Evolutionary conservation across 1,140 invertebrate species (phyloP).

Genomic region (Steinernema khuongi): DNA sequence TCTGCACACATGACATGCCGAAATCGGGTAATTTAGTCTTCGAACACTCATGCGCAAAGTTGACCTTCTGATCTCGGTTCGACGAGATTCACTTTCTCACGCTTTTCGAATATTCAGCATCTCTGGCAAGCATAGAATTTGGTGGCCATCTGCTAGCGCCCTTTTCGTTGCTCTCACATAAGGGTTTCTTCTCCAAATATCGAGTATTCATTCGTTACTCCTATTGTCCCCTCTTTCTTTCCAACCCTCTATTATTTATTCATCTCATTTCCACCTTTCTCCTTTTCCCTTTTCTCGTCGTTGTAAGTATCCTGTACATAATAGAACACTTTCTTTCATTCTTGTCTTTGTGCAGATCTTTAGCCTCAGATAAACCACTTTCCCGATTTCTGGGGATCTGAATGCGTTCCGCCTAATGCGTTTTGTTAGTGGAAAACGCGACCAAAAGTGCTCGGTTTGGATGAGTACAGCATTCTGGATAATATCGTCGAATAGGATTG

Average conservation of each 20-base stretch:
- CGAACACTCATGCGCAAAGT: neutral
- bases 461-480: too few relatives aligned
- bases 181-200: constrained; percentile 1
- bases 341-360: neutral
- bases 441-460: too few relatives aligned
- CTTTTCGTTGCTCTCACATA: constrained; percentile 4
- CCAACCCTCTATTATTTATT: neutral
- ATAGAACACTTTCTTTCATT: neutral
- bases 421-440: too few relatives aligned
- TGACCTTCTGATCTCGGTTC: neutral
- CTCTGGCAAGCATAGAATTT: neutral
- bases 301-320: constrained; percentile 12
- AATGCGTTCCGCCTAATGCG: too few relatives aligned
- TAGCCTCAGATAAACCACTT: neutral
- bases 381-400: too few relatives aligned
- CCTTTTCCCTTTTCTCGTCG: neutral
- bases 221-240: neutral
- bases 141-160: neutral
- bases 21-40: neutral
- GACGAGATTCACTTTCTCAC: neutral
- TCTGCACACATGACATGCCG: constrained; percentile 9
- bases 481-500: too few relatives aligned
- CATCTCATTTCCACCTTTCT: neutral
- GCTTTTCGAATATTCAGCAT: too few relatives aligned
- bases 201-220: neutral